A percentile compares a stretch with the other conserved stretches of the same genome.
phyloP scores from a whole-genome alignment of 2,888 invertebrate genomes.

The Deilephila elpenor region DNA sequence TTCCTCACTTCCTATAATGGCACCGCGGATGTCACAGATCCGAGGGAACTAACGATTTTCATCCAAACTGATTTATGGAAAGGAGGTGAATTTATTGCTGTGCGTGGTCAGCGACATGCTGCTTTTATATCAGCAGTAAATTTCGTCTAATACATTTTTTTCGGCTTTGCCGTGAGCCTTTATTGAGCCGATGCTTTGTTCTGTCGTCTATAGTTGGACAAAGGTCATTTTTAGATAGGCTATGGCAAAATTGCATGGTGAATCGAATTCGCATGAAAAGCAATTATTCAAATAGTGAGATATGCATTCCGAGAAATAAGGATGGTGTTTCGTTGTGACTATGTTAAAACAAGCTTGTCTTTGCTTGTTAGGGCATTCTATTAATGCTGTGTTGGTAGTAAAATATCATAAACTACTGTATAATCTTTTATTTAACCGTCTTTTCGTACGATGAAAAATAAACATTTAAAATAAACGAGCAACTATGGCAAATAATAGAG shows the following conservation, averaged over 20 bases:
- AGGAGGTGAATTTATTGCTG: slow-evolving; percentile 55
- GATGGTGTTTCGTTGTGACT: too few relatives aligned
- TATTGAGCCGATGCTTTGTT: slow-evolving; percentile 37
- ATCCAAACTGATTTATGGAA: slow-evolving; percentile 60
- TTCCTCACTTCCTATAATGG: slow-evolving; percentile 51
- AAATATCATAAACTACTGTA: too few relatives aligned
- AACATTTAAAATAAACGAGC: too few relatives aligned
- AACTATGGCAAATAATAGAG: too few relatives aligned
- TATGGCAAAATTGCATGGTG: neutral
- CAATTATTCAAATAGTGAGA: too few relatives aligned
- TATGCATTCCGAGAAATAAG: too few relatives aligned
- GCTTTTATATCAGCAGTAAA: slow-evolving; percentile 49
- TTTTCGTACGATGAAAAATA: too few relatives aligned
- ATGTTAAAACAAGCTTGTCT: too few relatives aligned
- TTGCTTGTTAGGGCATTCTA: too few relatives aligned
- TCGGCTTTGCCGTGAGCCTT: slow-evolving; percentile 26
- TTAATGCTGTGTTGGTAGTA: too few relatives aligned
- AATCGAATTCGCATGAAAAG: too few relatives aligned
- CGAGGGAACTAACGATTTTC: slow-evolving; percentile 48
- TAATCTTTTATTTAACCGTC: too few relatives aligned
- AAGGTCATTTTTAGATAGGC: neutral
- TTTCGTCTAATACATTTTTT: slow-evolving; percentile 46
- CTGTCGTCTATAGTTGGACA: slow-evolving; percentile 9
- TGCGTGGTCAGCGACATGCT: slow-evolving; percentile 54
- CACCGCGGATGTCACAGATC: slow-evolving; percentile 55